Evolutionary conservation across 2,888 invertebrate genomes (phyloP).

Genomic region (Agriopis aurantiaria): DNA sequence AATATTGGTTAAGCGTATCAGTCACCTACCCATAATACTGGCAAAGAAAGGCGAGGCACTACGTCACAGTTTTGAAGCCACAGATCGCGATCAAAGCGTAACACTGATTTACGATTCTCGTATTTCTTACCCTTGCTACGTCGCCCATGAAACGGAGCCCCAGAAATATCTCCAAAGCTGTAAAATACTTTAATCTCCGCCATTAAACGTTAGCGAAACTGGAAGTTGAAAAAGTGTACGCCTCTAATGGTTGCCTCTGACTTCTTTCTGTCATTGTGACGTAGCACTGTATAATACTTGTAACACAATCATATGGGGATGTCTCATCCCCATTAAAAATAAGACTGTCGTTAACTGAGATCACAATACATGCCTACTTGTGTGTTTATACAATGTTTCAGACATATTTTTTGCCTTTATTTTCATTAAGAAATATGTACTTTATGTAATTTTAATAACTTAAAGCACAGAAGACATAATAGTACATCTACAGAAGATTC

Average conservation of each 20-base stretch:
- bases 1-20: constrained; percentile 20
- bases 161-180: constrained; percentile 50
- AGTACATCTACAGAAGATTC: background rate
- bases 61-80: constrained; percentile 14
- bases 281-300: constrained; percentile 51
- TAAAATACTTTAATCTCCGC: constrained; percentile 58
- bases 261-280: constrained; percentile 65
- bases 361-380: constrained; percentile 7
- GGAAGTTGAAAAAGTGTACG: constrained; percentile 51
- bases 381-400: constrained; percentile 4
- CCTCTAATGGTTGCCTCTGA: constrained; percentile 49
- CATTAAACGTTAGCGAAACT: constrained; percentile 48
- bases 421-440: background rate
- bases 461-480: background rate
- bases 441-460: background rate
- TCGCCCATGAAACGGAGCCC: constrained; percentile 47
- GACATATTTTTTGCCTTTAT: background rate
- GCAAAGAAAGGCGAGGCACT: constrained; percentile 10
- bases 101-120: constrained; percentile 27
- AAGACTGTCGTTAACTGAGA: constrained; percentile 26
- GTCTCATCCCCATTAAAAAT: constrained; percentile 51
- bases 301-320: constrained; percentile 63
- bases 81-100: constrained; percentile 26
- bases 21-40: constrained; percentile 16
- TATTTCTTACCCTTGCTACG: constrained; percentile 43